phyloP scores from a whole-genome alignment of 2,888 invertebrate genomes.

The Psylliodes chrysocephalus region DNA sequence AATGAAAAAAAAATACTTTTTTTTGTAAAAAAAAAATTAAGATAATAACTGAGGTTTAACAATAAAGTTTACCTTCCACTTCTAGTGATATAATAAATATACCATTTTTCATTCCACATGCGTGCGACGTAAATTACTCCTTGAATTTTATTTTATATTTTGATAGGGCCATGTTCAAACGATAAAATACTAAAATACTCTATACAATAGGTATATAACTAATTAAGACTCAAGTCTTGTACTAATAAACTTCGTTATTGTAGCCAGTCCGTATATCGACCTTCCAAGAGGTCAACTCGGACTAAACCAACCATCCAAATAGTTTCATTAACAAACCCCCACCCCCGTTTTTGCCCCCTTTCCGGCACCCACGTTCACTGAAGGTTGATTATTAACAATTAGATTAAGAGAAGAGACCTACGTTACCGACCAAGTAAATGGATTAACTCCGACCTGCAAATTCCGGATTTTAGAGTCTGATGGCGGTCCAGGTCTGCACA shows the following conservation, averaged over 20 bases:
- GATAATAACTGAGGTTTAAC: too few species aligned
- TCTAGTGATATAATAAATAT: too few species aligned
- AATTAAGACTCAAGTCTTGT: conserved; percentile 19
- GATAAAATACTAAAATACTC: too few species aligned
- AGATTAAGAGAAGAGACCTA: conserved; percentile 20
- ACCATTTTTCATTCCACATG: too few species aligned
- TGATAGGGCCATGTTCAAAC: too few species aligned
- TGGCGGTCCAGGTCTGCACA: not conserved
- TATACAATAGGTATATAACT: too few species aligned
- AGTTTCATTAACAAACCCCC: conserved; percentile 17
- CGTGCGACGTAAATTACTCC: too few species aligned
- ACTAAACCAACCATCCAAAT: conserved; percentile 6
- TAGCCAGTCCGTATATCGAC: not conserved
- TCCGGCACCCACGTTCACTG: conserved; percentile 7
- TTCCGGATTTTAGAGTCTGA: conserved; percentile 3
- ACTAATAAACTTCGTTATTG: conserved; percentile 16
- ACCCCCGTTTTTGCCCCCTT: not conserved
- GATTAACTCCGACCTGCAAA: conserved; percentile 16
- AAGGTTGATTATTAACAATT: conserved; percentile 28
- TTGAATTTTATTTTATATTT: too few species aligned
- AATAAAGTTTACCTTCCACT: too few species aligned
- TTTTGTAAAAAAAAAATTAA: too few species aligned
- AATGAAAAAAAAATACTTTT: too few species aligned
- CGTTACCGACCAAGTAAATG: conserved; percentile 20
- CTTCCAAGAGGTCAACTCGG: conserved; percentile 6